Evolutionary conservation across 64 coral and sea anemone species (phyloP), one percentile per base, ranked within the genome.

Genomic region (Exaiptasia diaphana): DNA sequence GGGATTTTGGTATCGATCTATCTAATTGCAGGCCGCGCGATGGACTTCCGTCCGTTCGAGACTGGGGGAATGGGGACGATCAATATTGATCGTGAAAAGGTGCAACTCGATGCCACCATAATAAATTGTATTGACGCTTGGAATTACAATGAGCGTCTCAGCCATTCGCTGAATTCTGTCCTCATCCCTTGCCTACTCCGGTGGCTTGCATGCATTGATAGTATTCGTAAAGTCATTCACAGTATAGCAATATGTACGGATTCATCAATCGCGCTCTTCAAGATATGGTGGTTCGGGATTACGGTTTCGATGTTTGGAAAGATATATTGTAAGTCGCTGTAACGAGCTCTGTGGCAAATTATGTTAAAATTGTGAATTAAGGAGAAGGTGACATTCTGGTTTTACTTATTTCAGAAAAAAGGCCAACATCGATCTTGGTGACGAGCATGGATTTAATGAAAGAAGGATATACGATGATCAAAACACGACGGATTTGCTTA

Each of bases 381-480:
- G n/a, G n/a, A n/a, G 57, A 41, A 64, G 55, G 18, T 39, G 22
- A 40, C 33, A 37, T 25, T 71, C 28, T 37, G 39, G 8, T 9
- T 70, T 71, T 68, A 14, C 42, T 57, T 55, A 44, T 61, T 35
- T 24, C 72, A 99, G 95, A 20, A 88, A 92, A 54, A 92, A 70
- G 73, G 95, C 95, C 4, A 88, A 93, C 63, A 38, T 99, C 18
- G 70, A 87, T 68, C 78, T 88, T 14, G 89, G 90, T 38, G 95
- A 99, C 60, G 45, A 78, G 15, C 63, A 79, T 38, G 90, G 88
- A 59, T 99, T 99, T 52, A 86, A 85, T 27, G 90, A 99, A 53
- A 72, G 95, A 37, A 63, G 95, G 71, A 99, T 99, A 61, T 99
- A 99, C 32, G 90, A 99, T 41, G 95, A 99, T 37, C 85, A 99